These are phyloP conservation scores for Pseudomyrmex dendroicus DNA, from an alignment of 1,140 invertebrate genomes.

Conservation along the genomic window DNA sequence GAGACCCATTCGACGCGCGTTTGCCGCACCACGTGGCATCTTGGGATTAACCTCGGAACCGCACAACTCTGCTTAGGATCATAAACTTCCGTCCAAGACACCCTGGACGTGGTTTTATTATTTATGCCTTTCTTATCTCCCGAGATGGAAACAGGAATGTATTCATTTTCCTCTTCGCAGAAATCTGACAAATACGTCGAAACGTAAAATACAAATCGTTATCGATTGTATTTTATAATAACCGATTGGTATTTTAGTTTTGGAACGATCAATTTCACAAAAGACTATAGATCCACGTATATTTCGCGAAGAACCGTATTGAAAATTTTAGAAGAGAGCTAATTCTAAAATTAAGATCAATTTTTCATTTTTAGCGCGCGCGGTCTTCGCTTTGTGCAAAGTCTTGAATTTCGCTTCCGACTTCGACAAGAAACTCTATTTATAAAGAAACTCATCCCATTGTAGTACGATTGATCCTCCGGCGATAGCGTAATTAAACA, in stretches of 20 bases:
- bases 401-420: slow-evolving; percentile 45
- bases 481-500: slow-evolving; percentile 50
- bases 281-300: neutral
- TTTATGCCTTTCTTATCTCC: neutral
- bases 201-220: neutral
- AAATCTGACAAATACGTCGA: neutral
- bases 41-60: slow-evolving; percentile 22
- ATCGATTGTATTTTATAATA: neutral
- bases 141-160: no score
- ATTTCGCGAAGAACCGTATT: neutral
- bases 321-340: neutral
- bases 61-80: neutral
- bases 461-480: slow-evolving; percentile 39
- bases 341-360: slow-evolving; percentile 25
- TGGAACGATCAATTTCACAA: neutral
- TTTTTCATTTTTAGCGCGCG: neutral
- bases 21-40: slow-evolving; percentile 35
- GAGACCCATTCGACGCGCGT: slow-evolving; percentile 26
- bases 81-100: neutral
- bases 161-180: neutral
- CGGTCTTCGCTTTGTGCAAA: neutral
- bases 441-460: slow-evolving; percentile 37
- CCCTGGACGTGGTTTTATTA: neutral
- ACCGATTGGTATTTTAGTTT: neutral
- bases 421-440: slow-evolving; percentile 25